Percentiles rank a stretch among this genome's conserved stretches.
Evolutionary conservation across 2,797 vertebrate species (phyloP).

Genomic region (Manis crassicaudata): DNA sequence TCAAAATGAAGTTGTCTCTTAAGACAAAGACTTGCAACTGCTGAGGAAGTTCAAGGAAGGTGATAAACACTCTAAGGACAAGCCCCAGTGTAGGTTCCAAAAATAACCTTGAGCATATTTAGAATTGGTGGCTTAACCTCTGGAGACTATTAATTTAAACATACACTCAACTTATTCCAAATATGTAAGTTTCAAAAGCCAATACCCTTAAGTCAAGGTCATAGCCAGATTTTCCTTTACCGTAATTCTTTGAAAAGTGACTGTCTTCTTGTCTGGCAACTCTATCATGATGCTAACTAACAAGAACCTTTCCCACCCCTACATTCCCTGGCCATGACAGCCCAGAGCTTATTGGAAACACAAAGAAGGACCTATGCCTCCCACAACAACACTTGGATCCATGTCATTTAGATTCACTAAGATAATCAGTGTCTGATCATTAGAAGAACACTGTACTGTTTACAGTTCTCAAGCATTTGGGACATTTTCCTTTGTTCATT

Average conservation of each 20-base stretch:
- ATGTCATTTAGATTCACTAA: conserved; percentile 34
- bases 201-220: background rate
- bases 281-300: background rate
- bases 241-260: conserved; percentile 28
- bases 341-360: background rate
- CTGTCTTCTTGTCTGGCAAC: background rate
- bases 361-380: background rate
- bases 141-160: background rate
- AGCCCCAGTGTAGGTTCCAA: background rate
- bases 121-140: background rate
- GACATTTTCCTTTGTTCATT: conserved; percentile 72
- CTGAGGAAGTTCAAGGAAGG: conserved; percentile 38
- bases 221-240: background rate
- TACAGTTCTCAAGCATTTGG: conserved; percentile 68
- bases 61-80: background rate
- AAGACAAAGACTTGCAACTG: conserved; percentile 6
- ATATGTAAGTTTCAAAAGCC: background rate
- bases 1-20: background rate
- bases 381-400: background rate
- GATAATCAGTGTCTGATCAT: conserved; percentile 51
- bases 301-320: background rate
- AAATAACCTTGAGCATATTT: background rate
- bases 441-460: conserved; percentile 61
- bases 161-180: background rate
- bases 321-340: background rate